Percentiles rank a stretch among this genome's conserved stretches.
These are phyloP conservation scores for Pilophorus perplexus DNA, from an alignment of 2,888 invertebrate genomes.

Conservation along the genomic window DNA sequence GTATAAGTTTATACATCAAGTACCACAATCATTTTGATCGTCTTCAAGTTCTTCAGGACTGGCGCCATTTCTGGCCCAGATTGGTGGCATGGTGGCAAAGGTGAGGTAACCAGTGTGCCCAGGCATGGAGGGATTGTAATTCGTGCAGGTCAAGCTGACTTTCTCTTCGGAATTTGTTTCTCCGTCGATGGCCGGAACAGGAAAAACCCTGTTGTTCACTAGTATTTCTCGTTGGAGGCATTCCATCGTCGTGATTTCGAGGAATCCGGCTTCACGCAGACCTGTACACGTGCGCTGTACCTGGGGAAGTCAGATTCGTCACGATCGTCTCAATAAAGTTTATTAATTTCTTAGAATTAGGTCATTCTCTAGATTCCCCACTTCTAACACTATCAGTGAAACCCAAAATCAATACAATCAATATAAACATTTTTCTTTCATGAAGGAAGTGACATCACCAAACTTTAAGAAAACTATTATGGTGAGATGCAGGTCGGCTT, in stretches of 20 bases:
- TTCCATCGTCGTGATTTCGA: slow-evolving; percentile 82
- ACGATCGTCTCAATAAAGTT: no score
- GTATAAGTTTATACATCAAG: no score
- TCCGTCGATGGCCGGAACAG: neutral
- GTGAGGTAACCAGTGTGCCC: slow-evolving; percentile 98
- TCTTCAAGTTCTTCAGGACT: neutral
- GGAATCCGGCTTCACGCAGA: slow-evolving; percentile 72
- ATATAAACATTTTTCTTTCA: no score
- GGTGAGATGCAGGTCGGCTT: no score
- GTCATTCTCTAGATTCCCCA: no score
- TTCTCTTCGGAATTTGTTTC: slow-evolving; percentile 47
- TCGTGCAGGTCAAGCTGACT: slow-evolving; percentile 62
- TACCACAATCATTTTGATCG: neutral
- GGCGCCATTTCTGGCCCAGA: slow-evolving; percentile 52
- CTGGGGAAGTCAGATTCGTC: neutral
- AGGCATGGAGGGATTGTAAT: slow-evolving; percentile 70
- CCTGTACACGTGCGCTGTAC: slow-evolving; percentile 82
- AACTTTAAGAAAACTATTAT: no score
- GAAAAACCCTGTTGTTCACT: slow-evolving; percentile 64
- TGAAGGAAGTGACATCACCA: no score
- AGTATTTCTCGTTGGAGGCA: slow-evolving; percentile 76
- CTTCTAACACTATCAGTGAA: no score
- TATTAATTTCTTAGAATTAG: no score
- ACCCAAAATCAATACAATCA: no score
- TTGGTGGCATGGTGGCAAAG: slow-evolving; percentile 80